A percentile compares a stretch with the other conserved stretches of the same genome.
Evolutionary conservation across 2,113 vertebrate species (phyloP).

Genomic region (human (Homo sapiens)): GRCh38 chr4:147506501-147507000

Average conservation of each 20-base stretch:
- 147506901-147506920: slow-evolving; percentile 68
- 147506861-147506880: slow-evolving; percentile 53
- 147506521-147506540: slow-evolving; percentile 97
- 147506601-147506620: slow-evolving; percentile 98
- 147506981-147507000: slow-evolving; percentile 5
- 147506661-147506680: slow-evolving; percentile 97
- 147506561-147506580: slow-evolving; percentile 96
- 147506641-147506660: slow-evolving; percentile 97
- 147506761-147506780: slow-evolving; percentile 77
- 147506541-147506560: slow-evolving; percentile 95
- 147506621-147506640: slow-evolving; percentile 98
- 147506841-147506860: neutral
- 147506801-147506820: neutral
- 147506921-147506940: slow-evolving; percentile 58
- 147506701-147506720: slow-evolving; percentile 99
- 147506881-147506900: slow-evolving; percentile 52
- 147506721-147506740: slow-evolving; percentile 98
- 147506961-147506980: slow-evolving; percentile 71
- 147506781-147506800: neutral
- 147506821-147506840: slow-evolving; percentile 31
- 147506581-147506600: slow-evolving; percentile 98
- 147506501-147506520: slow-evolving; percentile 88
- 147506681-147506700: slow-evolving; percentile 98
- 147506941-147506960: slow-evolving; percentile 70
- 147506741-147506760: slow-evolving; percentile 94